A percentile compares a stretch with the other conserved stretches of the same genome.
Evolutionary conservation across 2,888 invertebrate genomes (phyloP).

Genomic region (Argyra leucocephala): DNA sequence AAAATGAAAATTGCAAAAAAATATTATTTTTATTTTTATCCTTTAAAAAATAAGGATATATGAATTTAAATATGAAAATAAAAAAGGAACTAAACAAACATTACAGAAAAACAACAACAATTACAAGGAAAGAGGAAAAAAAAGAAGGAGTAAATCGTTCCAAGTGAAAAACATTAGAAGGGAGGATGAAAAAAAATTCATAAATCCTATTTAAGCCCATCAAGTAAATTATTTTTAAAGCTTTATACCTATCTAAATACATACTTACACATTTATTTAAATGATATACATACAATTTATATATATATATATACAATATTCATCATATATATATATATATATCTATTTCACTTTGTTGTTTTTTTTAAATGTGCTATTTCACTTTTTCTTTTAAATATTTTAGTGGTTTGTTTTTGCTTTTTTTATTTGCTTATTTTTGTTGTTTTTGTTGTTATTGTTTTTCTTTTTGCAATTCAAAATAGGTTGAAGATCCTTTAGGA

Average conservation of each 20-base stretch:
- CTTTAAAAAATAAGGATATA: too few species aligned
- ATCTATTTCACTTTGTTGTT: too few species aligned
- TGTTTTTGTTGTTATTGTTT: too few species aligned
- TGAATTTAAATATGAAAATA: neutral
- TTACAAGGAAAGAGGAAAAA: neutral
- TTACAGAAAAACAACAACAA: neutral
- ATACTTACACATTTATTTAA: neutral
- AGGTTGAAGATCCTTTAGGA: slow-evolving; percentile 6
- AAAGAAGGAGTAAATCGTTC: neutral
- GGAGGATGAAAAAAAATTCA: neutral
- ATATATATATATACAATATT: too few species aligned
- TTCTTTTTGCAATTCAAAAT: neutral
- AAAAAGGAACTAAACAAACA: neutral
- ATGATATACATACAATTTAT: too few species aligned
- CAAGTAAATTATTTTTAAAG: slow-evolving; percentile 6
- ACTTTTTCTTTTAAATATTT: neutral
- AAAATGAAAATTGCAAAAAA: too few species aligned
- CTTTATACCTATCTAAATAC: neutral
- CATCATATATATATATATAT: too few species aligned
- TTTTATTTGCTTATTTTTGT: neutral
- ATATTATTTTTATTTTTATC: too few species aligned
- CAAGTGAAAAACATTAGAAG: neutral
- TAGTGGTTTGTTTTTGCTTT: too few species aligned
- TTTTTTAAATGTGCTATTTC: neutral
- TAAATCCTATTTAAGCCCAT: slow-evolving; percentile 6